These are phyloP conservation scores for Lepidurus apus DNA, from an alignment of 1,140 invertebrate species.

Conservation along the genomic window DNA sequence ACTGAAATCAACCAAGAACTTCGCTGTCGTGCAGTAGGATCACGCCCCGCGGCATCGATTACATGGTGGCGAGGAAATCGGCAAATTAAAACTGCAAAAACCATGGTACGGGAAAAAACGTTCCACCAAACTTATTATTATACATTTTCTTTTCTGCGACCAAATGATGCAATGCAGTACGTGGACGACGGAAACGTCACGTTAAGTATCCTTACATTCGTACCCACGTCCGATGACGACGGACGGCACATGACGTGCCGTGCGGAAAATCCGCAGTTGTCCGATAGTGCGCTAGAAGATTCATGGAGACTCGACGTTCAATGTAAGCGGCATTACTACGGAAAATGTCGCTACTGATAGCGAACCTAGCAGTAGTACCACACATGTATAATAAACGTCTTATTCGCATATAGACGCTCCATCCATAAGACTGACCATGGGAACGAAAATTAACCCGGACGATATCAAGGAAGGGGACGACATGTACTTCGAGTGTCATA, in stretches of 20 bases:
- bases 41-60: constrained; percentile 69
- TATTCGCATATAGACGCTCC: constrained; percentile 65
- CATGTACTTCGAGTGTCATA: constrained; percentile 88
- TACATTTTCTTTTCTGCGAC: neutral
- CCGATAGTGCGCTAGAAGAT: constrained; percentile 72
- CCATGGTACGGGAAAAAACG: neutral
- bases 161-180: constrained; percentile 47
- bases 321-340: constrained; percentile 48
- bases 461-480: constrained; percentile 89
- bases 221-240: constrained; percentile 72
- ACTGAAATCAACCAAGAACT: constrained; percentile 70
- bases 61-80: constrained; percentile 67
- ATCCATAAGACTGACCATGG: constrained; percentile 69
- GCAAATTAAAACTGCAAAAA: constrained; percentile 54
- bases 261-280: constrained; percentile 44
- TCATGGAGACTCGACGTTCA: constrained; percentile 55
- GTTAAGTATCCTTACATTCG: constrained; percentile 71
- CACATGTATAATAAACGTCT: neutral
- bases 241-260: constrained; percentile 30
- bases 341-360: neutral
- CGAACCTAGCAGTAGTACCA: neutral
- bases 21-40: constrained; percentile 73
- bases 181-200: constrained; percentile 76
- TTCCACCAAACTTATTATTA: neutral
- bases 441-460: constrained; percentile 76